Conservation (phyloP, 2,888 invertebrate species). For the Drosophila greeni region DNA sequence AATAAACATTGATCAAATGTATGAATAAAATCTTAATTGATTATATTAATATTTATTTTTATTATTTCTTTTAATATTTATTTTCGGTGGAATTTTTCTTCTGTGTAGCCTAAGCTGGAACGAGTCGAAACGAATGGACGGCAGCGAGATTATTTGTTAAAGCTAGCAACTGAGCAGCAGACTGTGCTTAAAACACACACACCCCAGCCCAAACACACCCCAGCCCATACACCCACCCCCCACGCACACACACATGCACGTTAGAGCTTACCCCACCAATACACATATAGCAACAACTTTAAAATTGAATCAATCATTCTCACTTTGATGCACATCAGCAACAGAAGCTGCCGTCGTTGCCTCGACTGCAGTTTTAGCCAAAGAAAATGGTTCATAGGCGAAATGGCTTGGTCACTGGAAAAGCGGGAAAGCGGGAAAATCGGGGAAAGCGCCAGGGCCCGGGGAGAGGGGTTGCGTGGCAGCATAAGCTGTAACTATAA, state of each 20-base stretch:
- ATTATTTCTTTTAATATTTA: neutral
- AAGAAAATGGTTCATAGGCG: conserved; percentile 59
- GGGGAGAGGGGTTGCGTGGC: conserved; percentile 40
- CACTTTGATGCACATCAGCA: conserved; percentile 78
- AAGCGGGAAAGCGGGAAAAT: conserved; percentile 2
- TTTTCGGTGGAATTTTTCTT: neutral
- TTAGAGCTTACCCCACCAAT: conserved; percentile 26
- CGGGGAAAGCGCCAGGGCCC: neutral
- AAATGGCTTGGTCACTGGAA: conserved; percentile 27
- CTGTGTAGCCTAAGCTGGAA: conserved; percentile 12
- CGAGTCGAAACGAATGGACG: conserved; percentile 60
- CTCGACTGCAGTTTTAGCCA: conserved; percentile 61
- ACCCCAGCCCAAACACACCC: conserved; percentile 16
- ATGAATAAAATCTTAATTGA: no score
- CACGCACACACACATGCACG: conserved; percentile 22
- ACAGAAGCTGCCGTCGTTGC: conserved; percentile 70
- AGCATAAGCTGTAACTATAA: conserved; percentile 74
- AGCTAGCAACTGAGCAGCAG: conserved; percentile 56
- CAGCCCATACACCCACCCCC: neutral
- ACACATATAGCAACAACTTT: conserved; percentile 63
- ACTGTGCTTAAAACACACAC: conserved; percentile 56
- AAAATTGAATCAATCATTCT: conserved; percentile 78
- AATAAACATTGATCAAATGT: no score
- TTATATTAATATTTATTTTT: neutral
- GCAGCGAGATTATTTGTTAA: conserved; percentile 67